Evolutionary conservation across 2,113 vertebrate genomes (phyloP).

Genomic region (Euleptes europaea): DNA sequence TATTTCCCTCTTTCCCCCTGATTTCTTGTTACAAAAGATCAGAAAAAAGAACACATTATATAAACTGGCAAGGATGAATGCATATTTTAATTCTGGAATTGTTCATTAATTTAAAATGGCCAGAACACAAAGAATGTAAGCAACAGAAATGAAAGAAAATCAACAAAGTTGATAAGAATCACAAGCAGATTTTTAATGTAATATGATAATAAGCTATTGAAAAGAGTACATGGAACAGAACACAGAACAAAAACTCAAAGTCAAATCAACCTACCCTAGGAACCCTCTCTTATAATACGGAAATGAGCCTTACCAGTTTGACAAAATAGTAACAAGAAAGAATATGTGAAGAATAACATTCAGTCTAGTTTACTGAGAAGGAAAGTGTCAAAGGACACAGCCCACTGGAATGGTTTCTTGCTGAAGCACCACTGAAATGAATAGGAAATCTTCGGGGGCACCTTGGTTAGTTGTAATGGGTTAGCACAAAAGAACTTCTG

Average conservation of each 20-base stretch:
- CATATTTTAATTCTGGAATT: slow-evolving; percentile 57
- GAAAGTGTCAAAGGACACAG: background rate
- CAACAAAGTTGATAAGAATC: slow-evolving; percentile 33
- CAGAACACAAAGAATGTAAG: slow-evolving; percentile 20
- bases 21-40: slow-evolving; percentile 27
- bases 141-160: slow-evolving; percentile 39
- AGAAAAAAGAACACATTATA: slow-evolving; percentile 50
- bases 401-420: background rate
- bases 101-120: slow-evolving; percentile 51
- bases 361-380: background rate
- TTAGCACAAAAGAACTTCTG: background rate
- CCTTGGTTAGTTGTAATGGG: background rate
- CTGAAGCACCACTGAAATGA: background rate
- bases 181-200: slow-evolving; percentile 18
- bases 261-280: background rate
- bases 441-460: background rate
- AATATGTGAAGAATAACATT: background rate
- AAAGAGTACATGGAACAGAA: background rate
- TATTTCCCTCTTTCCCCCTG: slow-evolving; percentile 37
- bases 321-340: background rate
- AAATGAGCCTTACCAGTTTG: background rate
- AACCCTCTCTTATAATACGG: background rate
- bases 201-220: background rate
- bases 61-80: slow-evolving; percentile 44
- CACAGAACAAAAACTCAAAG: background rate